These are phyloP conservation scores for Synchiropus splendidus DNA, from an alignment of 2,113 vertebrate species.

Conservation along the genomic window DNA sequence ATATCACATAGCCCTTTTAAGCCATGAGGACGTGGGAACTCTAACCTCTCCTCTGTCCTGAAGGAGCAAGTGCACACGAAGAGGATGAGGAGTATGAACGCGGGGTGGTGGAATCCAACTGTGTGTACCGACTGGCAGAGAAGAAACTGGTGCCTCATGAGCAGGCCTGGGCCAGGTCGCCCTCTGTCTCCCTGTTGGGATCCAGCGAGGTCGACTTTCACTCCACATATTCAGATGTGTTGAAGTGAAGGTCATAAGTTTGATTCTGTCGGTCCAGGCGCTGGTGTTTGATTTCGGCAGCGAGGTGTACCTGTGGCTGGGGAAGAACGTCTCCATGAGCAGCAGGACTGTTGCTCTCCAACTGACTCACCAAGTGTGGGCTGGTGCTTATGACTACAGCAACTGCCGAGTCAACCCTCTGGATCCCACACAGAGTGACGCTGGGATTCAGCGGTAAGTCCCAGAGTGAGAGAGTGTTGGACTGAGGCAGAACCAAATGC, in stretches of 20 bases:
- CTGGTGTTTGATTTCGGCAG: slow-evolving; percentile 74
- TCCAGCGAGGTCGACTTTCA: slow-evolving; percentile 50
- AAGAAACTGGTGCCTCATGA: slow-evolving; percentile 66
- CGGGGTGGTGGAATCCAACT: slow-evolving; percentile 69
- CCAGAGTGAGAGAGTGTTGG: neutral
- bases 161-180: slow-evolving; percentile 64
- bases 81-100: slow-evolving; percentile 68
- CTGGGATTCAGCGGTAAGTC: slow-evolving; percentile 39
- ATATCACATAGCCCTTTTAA: too few relatives aligned
- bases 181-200: slow-evolving; percentile 53
- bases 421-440: slow-evolving; percentile 49
- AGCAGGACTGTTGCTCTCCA: slow-evolving; percentile 58
- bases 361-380: slow-evolving; percentile 69
- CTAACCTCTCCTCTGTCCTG: too few relatives aligned
- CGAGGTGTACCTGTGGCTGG: slow-evolving; percentile 73
- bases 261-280: slow-evolving; percentile 37
- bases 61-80: slow-evolving; percentile 52
- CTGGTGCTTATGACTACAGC: slow-evolving; percentile 68
- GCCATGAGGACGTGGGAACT: too few relatives aligned
- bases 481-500: too few relatives aligned
- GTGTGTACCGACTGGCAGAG: slow-evolving; percentile 66
- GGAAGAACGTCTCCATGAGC: slow-evolving; percentile 50
- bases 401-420: slow-evolving; percentile 71
- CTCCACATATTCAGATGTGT: neutral
- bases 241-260: neutral